phyloP scores from a whole-genome alignment of 2,888 invertebrate species.

The Pristionchus mayeri region DNA sequence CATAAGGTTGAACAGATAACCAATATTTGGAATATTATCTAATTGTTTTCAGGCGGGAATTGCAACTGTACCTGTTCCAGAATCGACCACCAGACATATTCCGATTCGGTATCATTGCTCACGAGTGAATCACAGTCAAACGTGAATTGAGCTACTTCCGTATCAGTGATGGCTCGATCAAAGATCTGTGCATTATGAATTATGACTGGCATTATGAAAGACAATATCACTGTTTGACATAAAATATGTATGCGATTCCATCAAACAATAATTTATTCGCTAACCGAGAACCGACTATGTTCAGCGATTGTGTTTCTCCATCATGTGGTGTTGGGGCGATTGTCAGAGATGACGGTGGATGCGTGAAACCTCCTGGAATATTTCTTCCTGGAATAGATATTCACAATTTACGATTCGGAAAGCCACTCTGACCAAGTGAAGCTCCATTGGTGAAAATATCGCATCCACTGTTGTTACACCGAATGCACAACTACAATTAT shows the following conservation, averaged over 20 bases:
- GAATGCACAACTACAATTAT: not conserved
- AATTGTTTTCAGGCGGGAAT: no score
- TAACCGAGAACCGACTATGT: slow-evolving; percentile 4
- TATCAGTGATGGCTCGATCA: not conserved
- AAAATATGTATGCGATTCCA: no score
- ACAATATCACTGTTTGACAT: no score
- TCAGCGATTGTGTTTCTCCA: not conserved
- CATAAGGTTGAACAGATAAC: no score
- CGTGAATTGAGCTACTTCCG: not conserved
- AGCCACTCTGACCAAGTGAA: not conserved
- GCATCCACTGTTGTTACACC: not conserved
- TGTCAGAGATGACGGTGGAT: not conserved
- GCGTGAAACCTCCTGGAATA: not conserved
- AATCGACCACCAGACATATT: not conserved
- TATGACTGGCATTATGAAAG: no score
- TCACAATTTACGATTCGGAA: no score
- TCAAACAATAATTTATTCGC: no score
- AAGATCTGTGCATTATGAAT: not conserved
- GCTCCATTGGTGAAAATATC: not conserved
- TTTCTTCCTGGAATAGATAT: not conserved
- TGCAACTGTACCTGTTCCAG: no score
- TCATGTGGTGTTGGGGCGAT: not conserved
- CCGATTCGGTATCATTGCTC: not conserved
- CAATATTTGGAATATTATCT: no score
- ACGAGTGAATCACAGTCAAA: not conserved